Evolutionary conservation across 2,113 vertebrate species (phyloP).

Genomic region (Chaetodon auriga): DNA sequence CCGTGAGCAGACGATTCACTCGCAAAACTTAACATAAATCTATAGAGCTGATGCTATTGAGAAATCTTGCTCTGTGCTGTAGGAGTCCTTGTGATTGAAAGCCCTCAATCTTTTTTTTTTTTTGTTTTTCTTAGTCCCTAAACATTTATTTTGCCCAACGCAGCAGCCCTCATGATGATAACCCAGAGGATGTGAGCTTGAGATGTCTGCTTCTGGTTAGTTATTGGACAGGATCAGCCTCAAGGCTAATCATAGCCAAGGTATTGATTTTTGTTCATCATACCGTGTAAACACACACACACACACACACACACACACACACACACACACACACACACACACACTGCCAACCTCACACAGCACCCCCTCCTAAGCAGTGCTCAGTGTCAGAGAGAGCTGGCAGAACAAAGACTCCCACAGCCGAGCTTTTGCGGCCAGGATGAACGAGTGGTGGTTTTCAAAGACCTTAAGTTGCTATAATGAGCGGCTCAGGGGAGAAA

Average conservation of each 20-base stretch:
- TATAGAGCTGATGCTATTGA: conserved; percentile 25
- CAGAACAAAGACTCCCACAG: conserved; percentile 76
- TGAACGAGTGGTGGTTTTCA: conserved; percentile 70
- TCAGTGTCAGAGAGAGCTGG: conserved; percentile 58
- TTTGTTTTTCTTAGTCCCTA: conserved; percentile 3
- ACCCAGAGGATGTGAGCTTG: conserved; percentile 37
- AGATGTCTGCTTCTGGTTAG: conserved; percentile 44
- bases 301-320: conserved; percentile 63
- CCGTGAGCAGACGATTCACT: conserved; percentile 30
- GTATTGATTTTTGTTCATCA: conserved; percentile 70
- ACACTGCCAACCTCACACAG: conserved; percentile 25
- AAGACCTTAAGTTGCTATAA: conserved; percentile 75
- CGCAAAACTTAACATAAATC: conserved; percentile 51
- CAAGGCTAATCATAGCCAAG: conserved; percentile 57
- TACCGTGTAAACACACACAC: conserved; percentile 61
- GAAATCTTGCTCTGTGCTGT: neutral
- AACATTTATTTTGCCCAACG: conserved; percentile 15
- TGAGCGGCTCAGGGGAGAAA: conserved; percentile 70
- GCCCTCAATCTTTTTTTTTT: conserved; percentile 13
- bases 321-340: conserved; percentile 43
- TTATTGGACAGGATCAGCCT: conserved; percentile 51
- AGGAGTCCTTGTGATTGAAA: conserved; percentile 36
- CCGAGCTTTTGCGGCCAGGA: conserved; percentile 55
- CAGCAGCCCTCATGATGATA: conserved; percentile 6
- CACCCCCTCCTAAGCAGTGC: conserved; percentile 44